A percentile compares a stretch with the other conserved stretches of the same genome.
Evolutionary conservation across 2,113 vertebrate genomes (phyloP).

Genomic region (Aleadryas rufinucha): DNA sequence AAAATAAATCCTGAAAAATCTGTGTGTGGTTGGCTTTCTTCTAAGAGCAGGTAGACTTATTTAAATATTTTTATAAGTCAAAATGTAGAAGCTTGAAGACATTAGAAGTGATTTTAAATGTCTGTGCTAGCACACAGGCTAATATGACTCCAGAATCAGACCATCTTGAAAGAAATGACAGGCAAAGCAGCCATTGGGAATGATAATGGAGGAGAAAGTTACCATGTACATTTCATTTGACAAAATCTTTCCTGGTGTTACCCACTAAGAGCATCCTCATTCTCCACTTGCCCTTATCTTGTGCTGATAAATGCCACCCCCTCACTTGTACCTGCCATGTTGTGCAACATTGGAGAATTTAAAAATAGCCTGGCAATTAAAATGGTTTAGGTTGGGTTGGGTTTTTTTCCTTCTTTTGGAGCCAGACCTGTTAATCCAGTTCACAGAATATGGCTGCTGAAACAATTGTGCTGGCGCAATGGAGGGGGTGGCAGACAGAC

Average conservation of each 20-base stretch:
- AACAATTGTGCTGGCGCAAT: background rate
- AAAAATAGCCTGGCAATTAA: conserved; percentile 39
- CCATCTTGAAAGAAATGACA: background rate
- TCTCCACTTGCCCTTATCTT: background rate
- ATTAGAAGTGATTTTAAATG: background rate
- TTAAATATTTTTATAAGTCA: background rate
- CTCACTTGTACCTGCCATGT: background rate
- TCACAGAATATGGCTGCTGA: background rate
- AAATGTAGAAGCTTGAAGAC: background rate
- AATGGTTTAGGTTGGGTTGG: background rate
- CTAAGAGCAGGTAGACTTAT: background rate
- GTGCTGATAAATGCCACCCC: conserved; percentile 12
- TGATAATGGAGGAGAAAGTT: background rate
- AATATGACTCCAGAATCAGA: background rate
- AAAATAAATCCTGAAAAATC: background rate
- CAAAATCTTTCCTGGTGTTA: background rate
- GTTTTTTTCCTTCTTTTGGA: background rate
- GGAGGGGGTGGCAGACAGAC: background rate
- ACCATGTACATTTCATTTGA: background rate
- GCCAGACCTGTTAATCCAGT: conserved; percentile 15
- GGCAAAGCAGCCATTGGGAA: background rate
- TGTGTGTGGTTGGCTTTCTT: background rate
- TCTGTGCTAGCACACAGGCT: background rate
- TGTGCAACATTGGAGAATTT: background rate
- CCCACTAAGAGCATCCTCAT: background rate